A percentile compares a stretch with the other conserved stretches of the same genome.
Conservation (phyloP, 1,140 invertebrate genomes). For the Orius insidiosus region DNA sequence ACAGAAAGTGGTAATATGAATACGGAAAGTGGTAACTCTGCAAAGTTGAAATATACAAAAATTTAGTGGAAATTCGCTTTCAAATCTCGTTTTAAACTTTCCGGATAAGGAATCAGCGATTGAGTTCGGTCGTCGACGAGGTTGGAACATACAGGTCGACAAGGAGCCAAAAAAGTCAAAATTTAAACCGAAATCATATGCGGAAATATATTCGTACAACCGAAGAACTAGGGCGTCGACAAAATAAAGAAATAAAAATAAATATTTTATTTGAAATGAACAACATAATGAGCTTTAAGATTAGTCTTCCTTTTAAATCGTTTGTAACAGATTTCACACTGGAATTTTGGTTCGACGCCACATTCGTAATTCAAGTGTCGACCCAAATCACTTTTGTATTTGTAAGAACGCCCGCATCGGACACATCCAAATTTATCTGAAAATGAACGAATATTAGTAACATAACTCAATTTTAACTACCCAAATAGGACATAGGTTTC, state of each 20-base stretch:
- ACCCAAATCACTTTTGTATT: constrained; percentile 15
- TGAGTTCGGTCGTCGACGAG: background rate
- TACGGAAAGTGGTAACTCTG: too few species aligned
- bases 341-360: constrained; percentile 32
- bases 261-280: background rate
- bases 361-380: constrained; percentile 40
- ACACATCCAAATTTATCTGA: constrained; percentile 5
- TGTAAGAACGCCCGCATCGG: constrained; percentile 20
- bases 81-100: constrained; percentile 2
- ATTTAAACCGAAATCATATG: background rate
- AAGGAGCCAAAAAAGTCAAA: background rate
- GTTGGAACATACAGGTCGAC: background rate
- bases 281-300: constrained; percentile 12
- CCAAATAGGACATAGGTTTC: too few species aligned
- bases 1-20: too few species aligned
- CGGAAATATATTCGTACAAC: background rate
- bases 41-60: background rate
- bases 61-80: background rate
- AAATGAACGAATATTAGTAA: background rate
- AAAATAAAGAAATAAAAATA: too few species aligned
- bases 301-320: constrained; percentile 14
- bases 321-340: constrained; percentile 21
- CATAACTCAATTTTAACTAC: too few species aligned
- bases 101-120: background rate
- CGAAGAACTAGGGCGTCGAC: too few species aligned